Evolutionary conservation across 1,140 invertebrate genomes (phyloP), one percentile per base, ranked within the genome.

Genomic region (Zaprionus kolodkinae): DNA sequence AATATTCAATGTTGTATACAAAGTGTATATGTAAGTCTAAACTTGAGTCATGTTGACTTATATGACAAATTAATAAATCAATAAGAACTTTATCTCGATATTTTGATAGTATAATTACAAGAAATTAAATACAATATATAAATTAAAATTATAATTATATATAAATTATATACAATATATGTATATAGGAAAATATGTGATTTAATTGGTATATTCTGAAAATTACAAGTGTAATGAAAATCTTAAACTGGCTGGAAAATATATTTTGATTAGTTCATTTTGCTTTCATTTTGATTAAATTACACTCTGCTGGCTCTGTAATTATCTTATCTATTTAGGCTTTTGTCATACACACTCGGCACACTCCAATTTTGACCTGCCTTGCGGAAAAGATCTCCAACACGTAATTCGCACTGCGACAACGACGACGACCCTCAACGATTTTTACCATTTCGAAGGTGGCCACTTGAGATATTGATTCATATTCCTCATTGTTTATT

Each of bases 351-450:
- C 45, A 11, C 45, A 50, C 45, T 50, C 45, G 45, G 21, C 45
- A 21, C 17, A 50, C 17, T 50, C 17, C 17, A 25, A 50, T 50
- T 50, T 43, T 7, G 40, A 43, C n/a, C 40, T 6, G 45, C 17
- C 45, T 25, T 50, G 45, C 45, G 45, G 45, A 21, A 50, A 25
- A 50, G 21, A 50, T 50, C 25, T 69, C 61, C 15, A 50, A 50
- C 17, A 40, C 35, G 17, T 57, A 38, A 25, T 12, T 59, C 60
- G 7, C 17, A 52, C 5, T 33, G 21, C 35, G 17, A 27, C n/a
- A n/a, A n/a, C 40, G n/a, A 15, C 40, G n/a, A n/a, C 40, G 79
- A 78, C 79, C 79, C 79, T 81, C 79, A 76, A 63, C 48, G 33
- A 64, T 63, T 35, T 59, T 76, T 63, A 61, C 60, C 66, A 72